These are phyloP conservation scores for Gephyroberyx darwinii DNA, from an alignment of 2,797 vertebrate genomes.

Conservation along the genomic window DNA sequence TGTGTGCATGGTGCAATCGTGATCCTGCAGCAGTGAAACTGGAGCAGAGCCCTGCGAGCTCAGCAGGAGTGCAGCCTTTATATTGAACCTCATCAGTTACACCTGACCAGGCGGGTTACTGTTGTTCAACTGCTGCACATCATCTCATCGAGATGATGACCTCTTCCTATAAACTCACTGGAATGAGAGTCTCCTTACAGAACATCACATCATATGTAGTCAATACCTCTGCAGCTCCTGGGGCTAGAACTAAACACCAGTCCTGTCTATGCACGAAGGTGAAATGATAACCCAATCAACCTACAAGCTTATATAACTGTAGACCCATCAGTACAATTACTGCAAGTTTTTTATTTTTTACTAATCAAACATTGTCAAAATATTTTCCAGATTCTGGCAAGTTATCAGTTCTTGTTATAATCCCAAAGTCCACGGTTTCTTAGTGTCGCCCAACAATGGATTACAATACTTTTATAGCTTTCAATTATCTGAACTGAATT, in stretches of 20 bases:
- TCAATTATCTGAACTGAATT: no score
- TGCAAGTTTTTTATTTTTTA: neutral
- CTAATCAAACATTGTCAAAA: constrained; percentile 13
- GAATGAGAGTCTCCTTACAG: constrained; percentile 51
- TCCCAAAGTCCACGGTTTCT: constrained; percentile 1
- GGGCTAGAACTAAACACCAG: constrained; percentile 18
- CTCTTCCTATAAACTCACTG: constrained; percentile 47
- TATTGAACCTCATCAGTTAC: constrained; percentile 70
- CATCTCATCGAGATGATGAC: constrained; percentile 62
- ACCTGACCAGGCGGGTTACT: constrained; percentile 58
- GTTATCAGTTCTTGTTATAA: constrained; percentile 11
- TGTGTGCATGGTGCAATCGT: constrained; percentile 29
- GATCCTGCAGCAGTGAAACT: constrained; percentile 50
- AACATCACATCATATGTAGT: constrained; percentile 34
- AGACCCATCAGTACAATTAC: neutral
- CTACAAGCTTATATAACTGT: constrained; percentile 22
- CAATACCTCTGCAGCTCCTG: constrained; percentile 25
- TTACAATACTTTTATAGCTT: no score
- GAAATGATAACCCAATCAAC: constrained; percentile 32
- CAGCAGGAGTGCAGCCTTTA: constrained; percentile 62
- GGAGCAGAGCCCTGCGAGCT: constrained; percentile 68
- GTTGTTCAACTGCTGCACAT: constrained; percentile 53
- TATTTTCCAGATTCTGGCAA: constrained; percentile 15
- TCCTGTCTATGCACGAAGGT: neutral
- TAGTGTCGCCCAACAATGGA: no score